Base-by-base conservation (phyloP, 2,888 invertebrate species). In the Altica lythri region DNA sequence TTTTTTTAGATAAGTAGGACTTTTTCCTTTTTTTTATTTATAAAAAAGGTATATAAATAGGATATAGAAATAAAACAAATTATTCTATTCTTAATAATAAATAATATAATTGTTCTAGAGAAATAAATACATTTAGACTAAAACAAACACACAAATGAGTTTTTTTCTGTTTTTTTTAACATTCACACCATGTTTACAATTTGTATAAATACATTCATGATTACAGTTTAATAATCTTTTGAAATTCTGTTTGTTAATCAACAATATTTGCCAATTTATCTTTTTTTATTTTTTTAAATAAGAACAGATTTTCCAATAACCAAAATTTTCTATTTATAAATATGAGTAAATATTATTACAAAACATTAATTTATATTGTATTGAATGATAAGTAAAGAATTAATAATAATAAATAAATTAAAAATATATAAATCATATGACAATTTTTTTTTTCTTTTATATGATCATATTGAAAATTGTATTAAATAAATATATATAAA, bases 31-130 rank as follows among this genome's bases (percentile, higher is more conserved):
- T n/a, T n/a, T n/a, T n/a, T n/a, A n/a, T n/a, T n/a, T n/a, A n/a
- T n/a, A n/a, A n/a, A n/a, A n/a, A n/a, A n/a, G n/a, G n/a, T n/a
- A n/a, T n/a, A n/a, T n/a, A n/a, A n/a, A n/a, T n/a, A n/a, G n/a
- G n/a, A n/a, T n/a, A n/a, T n/a, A n/a, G n/a, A 50, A 59, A 56
- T 55, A 37, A 57, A 55, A 60, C 49, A 34, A 53, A 17, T 14
- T 5, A 17, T 46, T 37, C 46, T 60, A 53, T 32, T 30, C 46
- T 46, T 46, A 46, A 34, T 65, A 73, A 74, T 73, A 74, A 74
- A 74, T 74, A 73, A 72, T 72, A 73, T 73, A 72, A 71, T 73
- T 67, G 69, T 70, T 68, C 69, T 71, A 72, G 55, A 66, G 67
- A 71, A 73, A 74, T 74, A 74, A 74, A 74, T 74, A 74, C 72